Percentiles rank a stretch among this genome's conserved stretches.
phyloP scores from a whole-genome alignment of 2,797 vertebrate species.

The Sandelia bainsii region DNA sequence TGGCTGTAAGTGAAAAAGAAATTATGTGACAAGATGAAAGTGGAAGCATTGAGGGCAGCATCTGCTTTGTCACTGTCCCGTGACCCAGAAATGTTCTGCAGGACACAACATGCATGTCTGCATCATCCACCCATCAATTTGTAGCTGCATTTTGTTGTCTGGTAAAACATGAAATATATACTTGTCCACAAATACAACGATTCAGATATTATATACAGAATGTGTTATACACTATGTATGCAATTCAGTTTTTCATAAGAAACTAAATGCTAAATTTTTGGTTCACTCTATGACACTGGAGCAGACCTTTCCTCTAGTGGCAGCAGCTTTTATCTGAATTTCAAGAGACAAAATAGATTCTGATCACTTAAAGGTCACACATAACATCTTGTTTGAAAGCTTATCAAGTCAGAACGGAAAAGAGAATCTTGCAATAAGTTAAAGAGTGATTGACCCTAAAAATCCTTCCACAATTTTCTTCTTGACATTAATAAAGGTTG shows the following conservation, averaged over 20 bases:
- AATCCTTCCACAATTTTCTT: conserved; percentile 16
- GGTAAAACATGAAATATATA: background rate
- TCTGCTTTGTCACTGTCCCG: conserved; percentile 1
- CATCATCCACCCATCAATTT: background rate
- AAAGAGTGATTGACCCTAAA: conserved; percentile 31
- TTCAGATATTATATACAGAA: too few species aligned
- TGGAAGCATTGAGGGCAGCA: conserved; percentile 9
- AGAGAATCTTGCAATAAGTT: background rate
- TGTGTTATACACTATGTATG: background rate
- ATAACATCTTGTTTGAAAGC: background rate
- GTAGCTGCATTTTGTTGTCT: background rate
- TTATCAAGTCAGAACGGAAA: conserved; percentile 8
- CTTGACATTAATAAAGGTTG: conserved; percentile 36
- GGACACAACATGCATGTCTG: background rate
- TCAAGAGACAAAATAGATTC: conserved; percentile 14
- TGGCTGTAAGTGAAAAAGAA: background rate
- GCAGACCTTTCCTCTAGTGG: conserved; percentile 1
- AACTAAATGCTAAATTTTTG: background rate
- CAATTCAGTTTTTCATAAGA: background rate
- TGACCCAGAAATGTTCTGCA: background rate
- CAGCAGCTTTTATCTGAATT: conserved; percentile 20
- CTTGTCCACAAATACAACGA: background rate
- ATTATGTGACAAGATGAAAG: conserved; percentile 1
- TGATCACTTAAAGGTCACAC: conserved; percentile 6
- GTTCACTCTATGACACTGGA: background rate